Conservation (phyloP, 1,140 invertebrate species). For the Pollicipes pollicipes region DNA sequence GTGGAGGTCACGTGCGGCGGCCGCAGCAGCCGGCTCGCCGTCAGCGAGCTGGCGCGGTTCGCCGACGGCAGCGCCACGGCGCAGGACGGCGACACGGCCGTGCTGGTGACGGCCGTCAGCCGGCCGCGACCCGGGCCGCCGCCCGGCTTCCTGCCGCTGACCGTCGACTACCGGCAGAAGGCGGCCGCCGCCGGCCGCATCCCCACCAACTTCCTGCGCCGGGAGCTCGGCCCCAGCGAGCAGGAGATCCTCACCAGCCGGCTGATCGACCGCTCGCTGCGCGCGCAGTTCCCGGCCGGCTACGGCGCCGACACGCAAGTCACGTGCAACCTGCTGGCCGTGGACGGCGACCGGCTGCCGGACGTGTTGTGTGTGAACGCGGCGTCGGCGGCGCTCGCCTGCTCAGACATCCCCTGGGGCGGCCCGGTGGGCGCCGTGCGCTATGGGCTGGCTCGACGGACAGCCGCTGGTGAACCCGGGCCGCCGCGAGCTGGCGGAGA, state of each 20-base stretch:
- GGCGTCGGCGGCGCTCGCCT: slow-evolving; percentile 71
- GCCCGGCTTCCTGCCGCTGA: slow-evolving; percentile 53
- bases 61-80: slow-evolving; percentile 24
- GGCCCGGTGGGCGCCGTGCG: slow-evolving; percentile 86
- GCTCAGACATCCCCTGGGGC: slow-evolving; percentile 95
- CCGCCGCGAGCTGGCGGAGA: slow-evolving; percentile 52
- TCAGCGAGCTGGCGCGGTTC: slow-evolving; percentile 17
- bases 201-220: slow-evolving; percentile 82
- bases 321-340: slow-evolving; percentile 79
- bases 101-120: slow-evolving; percentile 76
- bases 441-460: slow-evolving; percentile 56
- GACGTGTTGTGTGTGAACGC: slow-evolving; percentile 88
- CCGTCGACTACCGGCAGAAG: slow-evolving; percentile 87
- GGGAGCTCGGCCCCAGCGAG: slow-evolving; percentile 72
- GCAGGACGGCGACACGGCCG: slow-evolving; percentile 62
- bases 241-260: slow-evolving; percentile 79
- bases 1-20: neutral
- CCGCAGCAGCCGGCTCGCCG: neutral
- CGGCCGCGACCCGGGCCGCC: slow-evolving; percentile 38
- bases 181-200: slow-evolving; percentile 87
- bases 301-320: slow-evolving; percentile 28
- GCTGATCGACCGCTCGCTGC: slow-evolving; percentile 75
- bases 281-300: slow-evolving; percentile 65
- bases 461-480: slow-evolving; percentile 76
- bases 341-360: slow-evolving; percentile 72